Percentiles rank a stretch among this genome's conserved stretches.
Evolutionary conservation across 37 sponge, comb jelly and placozoan genomes (phyloP).

Genomic region (Aplysina aerophoba): DNA sequence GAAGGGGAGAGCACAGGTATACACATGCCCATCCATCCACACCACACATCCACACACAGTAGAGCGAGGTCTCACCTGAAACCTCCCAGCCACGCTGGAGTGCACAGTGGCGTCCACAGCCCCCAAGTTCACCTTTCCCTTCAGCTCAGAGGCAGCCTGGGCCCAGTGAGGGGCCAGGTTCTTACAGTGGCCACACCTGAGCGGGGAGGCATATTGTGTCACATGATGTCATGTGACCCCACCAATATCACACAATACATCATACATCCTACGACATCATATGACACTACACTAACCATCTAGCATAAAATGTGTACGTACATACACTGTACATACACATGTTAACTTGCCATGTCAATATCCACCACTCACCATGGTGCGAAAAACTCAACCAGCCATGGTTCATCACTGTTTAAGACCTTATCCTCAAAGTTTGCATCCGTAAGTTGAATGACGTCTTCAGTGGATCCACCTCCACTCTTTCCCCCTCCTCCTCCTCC

Average conservation of each 20-base stretch:
- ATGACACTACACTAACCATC: not conserved
- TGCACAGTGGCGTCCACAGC: slow-evolving; percentile 95
- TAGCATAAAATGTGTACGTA: not conserved
- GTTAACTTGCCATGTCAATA: not conserved
- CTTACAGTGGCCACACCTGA: slow-evolving; percentile 99
- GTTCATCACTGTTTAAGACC: slow-evolving; percentile 83
- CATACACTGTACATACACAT: too few species aligned
- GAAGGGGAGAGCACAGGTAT: not conserved
- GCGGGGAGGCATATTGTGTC: too few species aligned
- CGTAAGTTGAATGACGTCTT: slow-evolving; percentile 91
- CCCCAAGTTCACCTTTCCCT: slow-evolving; percentile 92
- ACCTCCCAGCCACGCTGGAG: slow-evolving; percentile 50
- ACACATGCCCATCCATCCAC: slow-evolving; percentile 11
- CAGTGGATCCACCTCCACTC: slow-evolving; percentile 34
- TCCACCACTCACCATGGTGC: slow-evolving; percentile 91
- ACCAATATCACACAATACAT: too few species aligned
- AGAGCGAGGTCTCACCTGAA: not conserved
- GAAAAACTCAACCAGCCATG: slow-evolving; percentile 96
- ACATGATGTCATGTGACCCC: too few species aligned
- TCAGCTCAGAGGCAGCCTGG: slow-evolving; percentile 87
- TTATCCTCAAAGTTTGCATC: slow-evolving; percentile 87
- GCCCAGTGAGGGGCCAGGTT: slow-evolving; percentile 98
- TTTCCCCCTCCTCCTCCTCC: slow-evolving; percentile 48
- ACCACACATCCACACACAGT: not conserved
- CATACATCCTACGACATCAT: too few species aligned